Evolutionary conservation across 2,113 vertebrate species (phyloP), one percentile per base, ranked within the genome.

Genomic region (Tichodroma muraria): DNA sequence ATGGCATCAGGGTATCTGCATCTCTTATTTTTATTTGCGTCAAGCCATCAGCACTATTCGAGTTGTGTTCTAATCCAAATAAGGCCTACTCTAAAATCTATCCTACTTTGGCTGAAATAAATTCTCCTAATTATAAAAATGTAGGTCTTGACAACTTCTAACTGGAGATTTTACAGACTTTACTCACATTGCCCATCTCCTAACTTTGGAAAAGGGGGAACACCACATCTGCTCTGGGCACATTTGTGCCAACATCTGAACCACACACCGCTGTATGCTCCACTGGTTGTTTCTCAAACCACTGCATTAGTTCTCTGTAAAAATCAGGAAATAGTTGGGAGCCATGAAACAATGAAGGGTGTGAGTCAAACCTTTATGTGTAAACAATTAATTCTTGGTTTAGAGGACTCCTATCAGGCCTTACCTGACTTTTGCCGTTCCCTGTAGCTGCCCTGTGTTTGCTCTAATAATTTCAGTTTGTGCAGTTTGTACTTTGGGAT

Each of bases 1-100:
- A 91, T 85, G 85, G 60, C 68, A 78, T 56, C 25, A 60, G 82
- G 40, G 23, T 95, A 91, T 94, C 64, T 85, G 75, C 79, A 90
- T 80, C 56, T 89, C 71, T 91, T 93, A 80, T 56, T 96, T 91
- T 93, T 82, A 69, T 93, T 97, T 95, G 60, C 90, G 85, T 93
- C 71, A 83, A 94, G 53, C 56, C 82, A 66, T 91, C 49, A 49
- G 42, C 49, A 64, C 33, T 66, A 30, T 72, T 85, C 0, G 0
- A 88, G 56, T 88, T 95, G 25, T 85, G 23, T 88, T 94, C 79
- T 88, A 47, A 78, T 85, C 88, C 88, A 96, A 79, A 93, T 93
- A 93, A 91, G 88, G 88, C 77, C 88, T 86, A 15, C 42, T 92
- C 7, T 85, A 75, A 88, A 78, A 90, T 84, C 72, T 80, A 53